Evolutionary conservation across 1,140 invertebrate genomes (phyloP), one percentile per base, ranked within the genome.

Genomic region (Lethrus apterus): DNA sequence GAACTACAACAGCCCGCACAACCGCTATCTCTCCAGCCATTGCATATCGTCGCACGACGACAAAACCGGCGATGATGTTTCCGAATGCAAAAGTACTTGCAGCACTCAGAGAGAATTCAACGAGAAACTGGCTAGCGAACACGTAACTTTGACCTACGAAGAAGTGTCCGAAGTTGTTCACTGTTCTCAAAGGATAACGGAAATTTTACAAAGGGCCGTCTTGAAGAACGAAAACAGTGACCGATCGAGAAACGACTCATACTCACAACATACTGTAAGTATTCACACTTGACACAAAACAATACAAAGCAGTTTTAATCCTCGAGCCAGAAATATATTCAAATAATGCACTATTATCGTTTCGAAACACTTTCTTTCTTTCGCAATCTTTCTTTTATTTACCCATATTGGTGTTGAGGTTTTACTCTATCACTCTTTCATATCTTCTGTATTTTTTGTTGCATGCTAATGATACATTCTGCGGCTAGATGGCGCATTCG

Each of bases 1-100:
- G 32, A 64, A 65, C 32, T 67, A 67, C 40, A 66, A 56, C 29
- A 57, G 51, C 54, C 53, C 60, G 3, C 55, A 58, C 4, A 60
- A 56, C 29, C 44, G 53, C 10, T 62, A 64, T 50, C 32, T 66
- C 18, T 62, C 60, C 2, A 62, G 53, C 48, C 48, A 59, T 7
- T 56, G 63, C 42, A 44, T 57, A 44, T 48, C 15, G 24, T 54
- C 42, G 2, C 50, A 51, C 24, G 54, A 59, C 13, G 55, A 56
- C 44, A 43, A 42, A 48, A 51, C 55, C 8, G 57, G 24, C 8
- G 64, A 66, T 30, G 59, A 65, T 41, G 29, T 56, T 4, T 64
- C 56, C 4, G 62, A 65, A 34, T 54, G 30, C 15, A 62, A 60
- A 52, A 66, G 64, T 46, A 57, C 50, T 17, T 55, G 48, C n/a